Evolutionary conservation across 2,113 vertebrate genomes (phyloP).

Genomic region (Podarcis muralis): DNA sequence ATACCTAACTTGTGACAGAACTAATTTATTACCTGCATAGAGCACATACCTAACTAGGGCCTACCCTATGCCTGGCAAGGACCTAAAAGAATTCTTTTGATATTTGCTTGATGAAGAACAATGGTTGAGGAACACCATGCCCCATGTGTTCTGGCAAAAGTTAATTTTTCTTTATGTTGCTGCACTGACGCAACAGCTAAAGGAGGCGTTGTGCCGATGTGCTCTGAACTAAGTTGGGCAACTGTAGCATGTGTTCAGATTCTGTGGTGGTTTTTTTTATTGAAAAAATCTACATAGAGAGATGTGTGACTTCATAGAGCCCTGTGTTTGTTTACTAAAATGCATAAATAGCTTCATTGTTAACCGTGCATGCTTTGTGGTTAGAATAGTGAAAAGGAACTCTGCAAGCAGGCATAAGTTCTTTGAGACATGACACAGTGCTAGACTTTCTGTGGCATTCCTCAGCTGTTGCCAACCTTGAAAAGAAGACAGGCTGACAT

Average conservation of each 20-base stretch:
- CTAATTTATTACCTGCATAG: not conserved
- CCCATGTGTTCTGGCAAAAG: constrained; percentile 20
- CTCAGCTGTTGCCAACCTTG: constrained; percentile 4
- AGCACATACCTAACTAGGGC: not conserved
- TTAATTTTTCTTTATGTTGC: constrained; percentile 13
- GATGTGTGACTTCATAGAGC: not conserved
- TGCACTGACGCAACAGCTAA: not conserved
- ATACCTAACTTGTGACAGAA: not conserved
- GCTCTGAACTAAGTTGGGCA: not conserved
- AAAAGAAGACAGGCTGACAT: not conserved
- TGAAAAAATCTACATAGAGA: not conserved
- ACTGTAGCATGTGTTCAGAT: not conserved
- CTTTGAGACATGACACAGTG: not conserved
- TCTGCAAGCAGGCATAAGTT: not conserved
- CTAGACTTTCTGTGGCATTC: fast-evolving
- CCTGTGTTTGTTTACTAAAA: constrained; percentile 27
- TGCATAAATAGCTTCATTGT: not conserved
- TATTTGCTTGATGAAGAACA: constrained; percentile 29
- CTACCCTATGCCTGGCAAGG: constrained; percentile 13
- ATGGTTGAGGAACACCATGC: not conserved
- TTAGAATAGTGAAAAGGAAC: constrained; percentile 16
- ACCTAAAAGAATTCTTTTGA: constrained; percentile 27
- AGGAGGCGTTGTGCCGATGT: not conserved
- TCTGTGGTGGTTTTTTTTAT: not conserved
- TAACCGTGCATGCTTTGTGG: not conserved